Evolutionary conservation across 2,888 invertebrate genomes (phyloP).

Genomic region (Serrognathus titanus): DNA sequence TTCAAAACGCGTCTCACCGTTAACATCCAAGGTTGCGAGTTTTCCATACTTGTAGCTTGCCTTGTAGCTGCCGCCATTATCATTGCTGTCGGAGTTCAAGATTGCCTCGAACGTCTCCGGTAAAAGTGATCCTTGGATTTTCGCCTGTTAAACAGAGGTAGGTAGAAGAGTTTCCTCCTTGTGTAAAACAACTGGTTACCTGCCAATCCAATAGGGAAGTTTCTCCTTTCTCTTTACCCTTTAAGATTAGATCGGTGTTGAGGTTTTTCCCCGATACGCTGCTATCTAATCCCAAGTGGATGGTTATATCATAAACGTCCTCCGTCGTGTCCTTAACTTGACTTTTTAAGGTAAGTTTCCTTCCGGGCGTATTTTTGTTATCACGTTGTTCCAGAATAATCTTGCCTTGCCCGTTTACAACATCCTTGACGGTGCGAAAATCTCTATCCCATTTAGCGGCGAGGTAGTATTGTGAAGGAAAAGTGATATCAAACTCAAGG

Average conservation of each 20-base stretch:
- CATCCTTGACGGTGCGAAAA: constrained; percentile 31
- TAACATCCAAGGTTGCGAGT: constrained; percentile 35
- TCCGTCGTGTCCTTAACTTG: constrained; percentile 48
- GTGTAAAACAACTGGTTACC: constrained; percentile 8
- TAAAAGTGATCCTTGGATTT: constrained; percentile 44
- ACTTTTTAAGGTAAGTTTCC: constrained; percentile 44
- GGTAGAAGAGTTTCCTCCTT: neutral
- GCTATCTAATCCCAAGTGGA: constrained; percentile 47
- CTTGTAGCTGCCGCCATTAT: constrained; percentile 26
- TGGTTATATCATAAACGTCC: constrained; percentile 44
- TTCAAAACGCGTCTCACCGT: constrained; percentile 16
- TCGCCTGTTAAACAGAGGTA: constrained; percentile 23
- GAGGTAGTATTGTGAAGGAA: constrained; percentile 53
- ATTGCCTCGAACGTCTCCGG: constrained; percentile 39
- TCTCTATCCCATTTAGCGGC: constrained; percentile 44
- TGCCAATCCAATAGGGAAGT: constrained; percentile 32
- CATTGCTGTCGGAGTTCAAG: constrained; percentile 29
- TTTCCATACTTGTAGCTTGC: constrained; percentile 34
- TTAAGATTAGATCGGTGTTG: constrained; percentile 42
- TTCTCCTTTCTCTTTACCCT: constrained; percentile 42
- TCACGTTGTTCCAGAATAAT: constrained; percentile 43
- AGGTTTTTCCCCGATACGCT: constrained; percentile 50
- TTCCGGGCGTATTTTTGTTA: constrained; percentile 48
- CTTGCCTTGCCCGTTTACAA: constrained; percentile 34
- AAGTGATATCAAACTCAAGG: constrained; percentile 50